Conservation (phyloP, 2,113 vertebrate genomes). For the Rana temporaria region DNA sequence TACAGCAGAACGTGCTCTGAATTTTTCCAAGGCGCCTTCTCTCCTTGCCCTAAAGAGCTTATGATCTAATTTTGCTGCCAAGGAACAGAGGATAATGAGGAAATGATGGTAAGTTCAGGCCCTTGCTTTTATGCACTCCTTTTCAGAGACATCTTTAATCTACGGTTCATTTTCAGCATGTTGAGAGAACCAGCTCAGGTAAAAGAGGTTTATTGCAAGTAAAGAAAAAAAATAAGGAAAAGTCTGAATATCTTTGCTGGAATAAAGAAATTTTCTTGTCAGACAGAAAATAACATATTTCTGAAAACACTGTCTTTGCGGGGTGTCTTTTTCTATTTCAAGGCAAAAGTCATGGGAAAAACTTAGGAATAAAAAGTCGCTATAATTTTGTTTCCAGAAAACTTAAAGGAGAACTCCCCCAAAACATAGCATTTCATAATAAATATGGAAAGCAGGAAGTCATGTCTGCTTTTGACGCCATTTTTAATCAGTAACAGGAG, state of each 20-base stretch:
- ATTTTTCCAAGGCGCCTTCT: not conserved
- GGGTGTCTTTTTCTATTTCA: not conserved
- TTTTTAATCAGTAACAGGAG: no score
- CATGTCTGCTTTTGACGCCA: not conserved
- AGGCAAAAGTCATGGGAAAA: not conserved
- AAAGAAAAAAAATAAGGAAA: slow-evolving; percentile 16
- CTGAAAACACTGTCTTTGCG: slow-evolving; percentile 14
- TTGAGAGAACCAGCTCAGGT: slow-evolving; percentile 44
- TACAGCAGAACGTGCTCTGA: slow-evolving; percentile 4
- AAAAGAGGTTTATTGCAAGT: slow-evolving; percentile 39
- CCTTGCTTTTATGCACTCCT: slow-evolving; percentile 33
- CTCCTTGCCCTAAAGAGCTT: slow-evolving; percentile 41
- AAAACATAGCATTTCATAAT: no score
- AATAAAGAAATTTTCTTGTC: slow-evolving; percentile 29
- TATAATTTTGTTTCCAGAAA: no score
- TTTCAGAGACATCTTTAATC: slow-evolving; percentile 46
- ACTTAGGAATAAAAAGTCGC: not conserved
- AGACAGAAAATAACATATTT: slow-evolving; percentile 2
- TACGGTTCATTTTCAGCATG: slow-evolving; percentile 46
- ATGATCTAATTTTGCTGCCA: slow-evolving; percentile 38
- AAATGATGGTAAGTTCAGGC: slow-evolving; percentile 30
- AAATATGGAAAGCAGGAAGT: no score
- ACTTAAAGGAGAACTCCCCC: no score
- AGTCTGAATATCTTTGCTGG: slow-evolving; percentile 22
- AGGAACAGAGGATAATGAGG: slow-evolving; percentile 49